Conservation (phyloP, 2,113 vertebrate species). For the Elephas maximus region DNA sequence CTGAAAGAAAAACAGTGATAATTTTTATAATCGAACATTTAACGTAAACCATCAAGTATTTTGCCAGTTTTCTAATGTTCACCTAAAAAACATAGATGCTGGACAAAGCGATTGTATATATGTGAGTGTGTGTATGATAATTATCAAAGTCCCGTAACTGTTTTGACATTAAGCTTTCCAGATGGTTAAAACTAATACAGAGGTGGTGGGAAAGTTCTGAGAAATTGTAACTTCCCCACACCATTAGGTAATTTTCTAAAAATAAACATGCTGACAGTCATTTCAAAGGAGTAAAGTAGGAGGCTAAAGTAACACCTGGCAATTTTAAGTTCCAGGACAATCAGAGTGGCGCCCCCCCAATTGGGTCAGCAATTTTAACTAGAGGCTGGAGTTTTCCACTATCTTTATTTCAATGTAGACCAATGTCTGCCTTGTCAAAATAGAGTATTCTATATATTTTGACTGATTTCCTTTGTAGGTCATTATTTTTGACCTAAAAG, state of each 20-base stretch:
- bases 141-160: slow-evolving; percentile 50
- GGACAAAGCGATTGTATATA: neutral
- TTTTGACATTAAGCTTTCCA: neutral
- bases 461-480: slow-evolving; percentile 39
- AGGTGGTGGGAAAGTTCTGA: neutral
- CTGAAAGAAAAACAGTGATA: neutral
- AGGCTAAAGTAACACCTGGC: slow-evolving; percentile 47
- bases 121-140: neutral
- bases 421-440: slow-evolving; percentile 22
- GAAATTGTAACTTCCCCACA: slow-evolving; percentile 55
- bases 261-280: slow-evolving; percentile 59
- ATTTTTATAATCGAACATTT: neutral
- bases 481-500: slow-evolving; percentile 68
- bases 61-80: neutral
- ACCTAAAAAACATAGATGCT: neutral
- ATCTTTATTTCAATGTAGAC: neutral
- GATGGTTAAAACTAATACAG: neutral
- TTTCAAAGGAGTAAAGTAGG: neutral
- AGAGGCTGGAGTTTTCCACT: slow-evolving; percentile 6
- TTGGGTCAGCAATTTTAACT: slow-evolving; percentile 54
- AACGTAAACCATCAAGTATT: neutral
- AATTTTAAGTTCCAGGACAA: slow-evolving; percentile 43
- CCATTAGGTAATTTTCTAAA: slow-evolving; percentile 64
- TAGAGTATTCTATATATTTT: slow-evolving; percentile 35
- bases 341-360: neutral